Conservation (phyloP, 2,888 invertebrate species). For the Tachina fera region DNA sequence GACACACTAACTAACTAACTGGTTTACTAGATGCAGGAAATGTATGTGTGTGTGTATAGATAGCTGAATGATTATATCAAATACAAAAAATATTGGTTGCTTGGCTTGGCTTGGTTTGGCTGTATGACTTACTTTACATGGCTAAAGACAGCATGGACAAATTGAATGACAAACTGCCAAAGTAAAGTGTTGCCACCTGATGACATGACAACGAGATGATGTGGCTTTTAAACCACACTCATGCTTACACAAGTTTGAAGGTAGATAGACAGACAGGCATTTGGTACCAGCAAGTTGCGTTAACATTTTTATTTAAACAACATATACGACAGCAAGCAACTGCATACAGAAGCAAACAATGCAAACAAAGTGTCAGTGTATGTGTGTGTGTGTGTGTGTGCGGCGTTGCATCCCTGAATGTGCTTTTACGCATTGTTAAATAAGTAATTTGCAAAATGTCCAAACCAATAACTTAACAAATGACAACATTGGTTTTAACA, state of each 20-base stretch:
- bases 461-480: conserved; percentile 79
- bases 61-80: conserved; percentile 21
- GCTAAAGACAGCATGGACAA: conserved; percentile 69
- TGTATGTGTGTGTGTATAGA: not conserved
- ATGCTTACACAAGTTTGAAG: conserved; percentile 40
- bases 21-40: not conserved
- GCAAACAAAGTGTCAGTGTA: not conserved
- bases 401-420: conserved; percentile 18
- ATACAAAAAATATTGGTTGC: conserved; percentile 4
- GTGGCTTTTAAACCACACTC: conserved; percentile 70
- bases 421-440: conserved; percentile 81
- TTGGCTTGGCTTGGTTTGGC: conserved; percentile 16
- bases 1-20: conserved; percentile 22
- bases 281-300: conserved; percentile 21
- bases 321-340: conserved; percentile 16
- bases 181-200: conserved; percentile 71
- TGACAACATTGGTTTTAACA: conserved; percentile 67
- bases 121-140: conserved; percentile 50
- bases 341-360: conserved; percentile 9
- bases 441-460: conserved; percentile 82
- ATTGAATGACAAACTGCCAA: conserved; percentile 73
- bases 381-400: conserved; percentile 5
- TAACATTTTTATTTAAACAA: conserved; percentile 53
- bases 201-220: conserved; percentile 71
- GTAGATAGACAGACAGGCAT: conserved; percentile 35